Evolutionary conservation across 2,888 invertebrate species (phyloP).

Genomic region (Microplitis deprimator): DNA sequence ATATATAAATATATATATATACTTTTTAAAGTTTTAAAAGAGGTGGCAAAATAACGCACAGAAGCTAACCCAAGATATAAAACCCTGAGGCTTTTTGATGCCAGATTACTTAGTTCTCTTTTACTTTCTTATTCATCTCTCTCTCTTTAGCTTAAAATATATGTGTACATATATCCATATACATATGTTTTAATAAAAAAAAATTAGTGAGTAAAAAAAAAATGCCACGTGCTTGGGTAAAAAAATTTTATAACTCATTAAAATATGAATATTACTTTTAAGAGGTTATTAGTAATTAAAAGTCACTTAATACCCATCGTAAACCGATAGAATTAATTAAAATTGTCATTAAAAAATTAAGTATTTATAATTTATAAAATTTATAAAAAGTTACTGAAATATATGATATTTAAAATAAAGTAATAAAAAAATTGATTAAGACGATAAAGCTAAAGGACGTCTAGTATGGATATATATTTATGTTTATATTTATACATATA

Average conservation of each 20-base stretch:
- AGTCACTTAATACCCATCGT: not conserved
- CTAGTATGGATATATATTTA: conserved; percentile 21
- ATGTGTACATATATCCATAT: too few species aligned
- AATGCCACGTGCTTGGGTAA: not conserved
- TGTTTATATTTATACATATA: not conserved
- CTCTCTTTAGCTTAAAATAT: not conserved
- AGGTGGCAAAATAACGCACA: conserved; percentile 43
- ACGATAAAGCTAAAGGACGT: conserved; percentile 24
- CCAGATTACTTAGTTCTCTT: conserved; percentile 58
- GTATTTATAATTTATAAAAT: not conserved
- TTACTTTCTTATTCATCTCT: conserved; percentile 19
- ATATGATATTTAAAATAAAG: conserved; percentile 40
- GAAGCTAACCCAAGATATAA: conserved; percentile 47
- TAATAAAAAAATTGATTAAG: conserved; percentile 41
- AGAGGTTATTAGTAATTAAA: not conserved
- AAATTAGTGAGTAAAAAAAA: too few species aligned
- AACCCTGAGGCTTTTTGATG: conserved; percentile 61
- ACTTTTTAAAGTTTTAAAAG: conserved; percentile 19
- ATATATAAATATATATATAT: conserved; percentile 20
- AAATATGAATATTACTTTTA: not conserved
- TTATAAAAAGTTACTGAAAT: conserved; percentile 7
- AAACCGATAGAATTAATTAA: not conserved
- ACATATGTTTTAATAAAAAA: too few species aligned
- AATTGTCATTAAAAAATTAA: not conserved
- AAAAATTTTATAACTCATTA: too few species aligned